Conservation (phyloP, 2,888 invertebrate genomes). For the Heterodera filipjevi region DNA sequence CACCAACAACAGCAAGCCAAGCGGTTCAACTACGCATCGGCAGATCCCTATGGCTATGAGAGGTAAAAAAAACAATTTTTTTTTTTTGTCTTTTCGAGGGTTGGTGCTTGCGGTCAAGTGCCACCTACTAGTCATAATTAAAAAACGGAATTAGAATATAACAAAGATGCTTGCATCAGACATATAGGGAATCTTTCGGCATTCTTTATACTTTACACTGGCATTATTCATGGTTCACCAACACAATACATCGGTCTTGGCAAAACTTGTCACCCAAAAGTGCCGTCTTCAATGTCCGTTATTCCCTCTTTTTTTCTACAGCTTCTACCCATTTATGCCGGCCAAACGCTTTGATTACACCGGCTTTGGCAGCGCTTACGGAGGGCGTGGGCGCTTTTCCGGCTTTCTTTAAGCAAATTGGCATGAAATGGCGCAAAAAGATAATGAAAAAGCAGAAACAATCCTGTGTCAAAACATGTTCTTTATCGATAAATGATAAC, state of each 20-base stretch:
- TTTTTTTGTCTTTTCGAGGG: too few relatives aligned
- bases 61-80: background rate
- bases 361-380: background rate
- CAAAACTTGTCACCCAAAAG: background rate
- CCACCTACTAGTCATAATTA: too few relatives aligned
- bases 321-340: background rate
- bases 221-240: too few relatives aligned
- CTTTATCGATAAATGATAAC: too few relatives aligned
- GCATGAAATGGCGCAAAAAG: background rate
- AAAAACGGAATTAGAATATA: too few relatives aligned
- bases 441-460: background rate
- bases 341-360: background rate
- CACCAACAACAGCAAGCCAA: background rate
- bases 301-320: background rate
- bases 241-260: background rate
- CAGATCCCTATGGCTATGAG: background rate
- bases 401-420: background rate
- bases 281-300: background rate
- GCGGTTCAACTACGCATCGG: constrained; percentile 3
- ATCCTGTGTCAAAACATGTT: too few relatives aligned
- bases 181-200: too few relatives aligned
- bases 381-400: background rate
- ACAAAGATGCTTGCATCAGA: too few relatives aligned
- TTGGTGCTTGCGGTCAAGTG: too few relatives aligned
- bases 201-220: too few relatives aligned